Percentiles rank a stretch among this genome's conserved stretches.
These are phyloP conservation scores for Chymomyza amoena DNA, from an alignment of 2,888 invertebrate species.

Conservation along the genomic window DNA sequence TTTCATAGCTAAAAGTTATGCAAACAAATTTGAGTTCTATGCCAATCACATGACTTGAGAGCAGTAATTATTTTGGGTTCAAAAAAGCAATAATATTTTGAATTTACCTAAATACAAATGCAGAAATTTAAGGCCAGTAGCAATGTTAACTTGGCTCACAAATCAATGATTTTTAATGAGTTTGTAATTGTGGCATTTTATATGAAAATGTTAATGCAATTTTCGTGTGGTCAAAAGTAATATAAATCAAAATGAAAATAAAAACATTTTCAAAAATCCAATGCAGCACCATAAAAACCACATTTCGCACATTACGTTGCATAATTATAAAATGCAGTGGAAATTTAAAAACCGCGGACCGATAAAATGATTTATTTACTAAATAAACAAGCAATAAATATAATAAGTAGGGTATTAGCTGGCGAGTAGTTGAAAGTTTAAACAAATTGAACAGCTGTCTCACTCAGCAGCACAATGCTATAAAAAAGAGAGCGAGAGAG, in stretches of 20 bases:
- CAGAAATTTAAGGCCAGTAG: background rate
- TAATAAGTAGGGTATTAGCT: no score
- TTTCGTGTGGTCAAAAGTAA: background rate
- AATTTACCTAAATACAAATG: background rate
- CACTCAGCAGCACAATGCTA: no score
- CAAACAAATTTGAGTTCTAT: background rate
- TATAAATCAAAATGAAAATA: no score
- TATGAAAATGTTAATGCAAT: background rate
- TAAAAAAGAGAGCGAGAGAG: background rate
- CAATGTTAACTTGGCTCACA: background rate
- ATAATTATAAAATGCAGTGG: background rate
- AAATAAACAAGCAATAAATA: background rate
- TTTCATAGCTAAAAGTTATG: background rate
- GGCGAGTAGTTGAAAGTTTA: no score
- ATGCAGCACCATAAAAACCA: background rate
- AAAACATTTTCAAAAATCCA: no score
- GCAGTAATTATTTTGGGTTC: background rate
- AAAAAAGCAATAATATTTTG: background rate
- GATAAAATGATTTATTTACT: background rate
- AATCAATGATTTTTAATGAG: background rate
- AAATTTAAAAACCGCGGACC: background rate
- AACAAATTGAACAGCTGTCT: no score
- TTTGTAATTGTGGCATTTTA: background rate
- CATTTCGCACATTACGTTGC: background rate
- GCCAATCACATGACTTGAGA: background rate